Evolutionary conservation across 2,113 vertebrate genomes (phyloP).

Genomic region (Heterotis niloticus): DNA sequence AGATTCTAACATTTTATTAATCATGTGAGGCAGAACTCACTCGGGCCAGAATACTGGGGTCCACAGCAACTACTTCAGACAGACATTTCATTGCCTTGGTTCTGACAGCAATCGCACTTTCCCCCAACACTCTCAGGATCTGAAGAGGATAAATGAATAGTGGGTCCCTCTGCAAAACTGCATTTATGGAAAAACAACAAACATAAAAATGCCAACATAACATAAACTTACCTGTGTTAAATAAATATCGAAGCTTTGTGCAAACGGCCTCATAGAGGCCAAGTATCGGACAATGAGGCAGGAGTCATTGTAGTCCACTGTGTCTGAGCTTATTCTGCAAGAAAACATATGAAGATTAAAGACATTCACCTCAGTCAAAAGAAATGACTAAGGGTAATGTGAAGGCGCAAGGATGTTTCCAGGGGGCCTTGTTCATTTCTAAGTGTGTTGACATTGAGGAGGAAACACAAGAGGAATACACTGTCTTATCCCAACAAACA

Average conservation of each 20-base stretch:
- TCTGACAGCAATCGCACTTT: constrained; percentile 97
- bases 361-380: background rate
- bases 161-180: background rate
- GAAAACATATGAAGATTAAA: background rate
- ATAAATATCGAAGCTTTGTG: constrained; percentile 99
- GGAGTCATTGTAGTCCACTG: constrained; percentile 92
- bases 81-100: constrained; percentile 99
- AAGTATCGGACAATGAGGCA: constrained; percentile 98
- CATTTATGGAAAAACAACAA: background rate
- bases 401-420: background rate
- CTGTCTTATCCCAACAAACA: background rate
- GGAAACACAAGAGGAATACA: background rate
- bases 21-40: constrained; percentile 57
- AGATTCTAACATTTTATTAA: background rate
- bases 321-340: constrained; percentile 88
- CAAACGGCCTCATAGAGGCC: constrained; percentile 99
- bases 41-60: constrained; percentile 95
- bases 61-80: constrained; percentile 96
- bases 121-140: constrained; percentile 97
- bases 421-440: no score
- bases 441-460: no score
- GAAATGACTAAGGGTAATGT: background rate
- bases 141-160: constrained; percentile 44
- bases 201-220: background rate
- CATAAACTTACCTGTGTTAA: constrained; percentile 82